Base-by-base conservation (phyloP, 2,888 invertebrate species). In the Philaethria dido region DNA sequence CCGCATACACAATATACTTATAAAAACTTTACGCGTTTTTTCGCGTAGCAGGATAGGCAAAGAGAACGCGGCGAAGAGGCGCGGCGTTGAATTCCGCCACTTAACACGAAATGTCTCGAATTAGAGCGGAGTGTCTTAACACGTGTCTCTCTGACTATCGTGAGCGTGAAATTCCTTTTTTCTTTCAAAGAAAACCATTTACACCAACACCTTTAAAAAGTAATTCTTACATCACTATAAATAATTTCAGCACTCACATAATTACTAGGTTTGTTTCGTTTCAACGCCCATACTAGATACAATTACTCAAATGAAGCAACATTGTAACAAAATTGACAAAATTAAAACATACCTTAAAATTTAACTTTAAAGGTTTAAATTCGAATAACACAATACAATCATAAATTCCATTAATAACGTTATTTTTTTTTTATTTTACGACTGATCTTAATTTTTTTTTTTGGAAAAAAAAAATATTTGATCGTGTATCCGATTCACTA, bases 401-500 rank as follows among this genome's bases (percentile, higher is more conserved):
- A 69, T 69, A 69, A 69, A 67, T 69, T 62, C 59, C 55, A 29
- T 47, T 48, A 55, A 50, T 59, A 50, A 48, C 36, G 20, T 39
- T 55, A 70, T 72, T 74, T 79, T 76, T 79, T 76, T 78, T 78
- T 75, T 73, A 74, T 79, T 76, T 81, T 78, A 80, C 76, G 76
- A 76, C 73, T 73, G 76, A 71, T 73, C 73, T 60, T 76, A 71
- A 73, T 48, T 45, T 68, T 69, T 66, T 64, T 59, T 47, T 47
- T 45, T 22, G 47, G 39, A 44, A 33, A 65, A 54, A 67, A 60
- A 69, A 68, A 70, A 47, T 52, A 44, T 64, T 67, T 68, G 62
- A 65, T 60, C 59, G 68, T 64, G 39, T 59, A 54, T 70, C 57
- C 39, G 50, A 50, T 62, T 55, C 48, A 64, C 42, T 52, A 59